Percentiles rank a stretch among this genome's conserved stretches.
phyloP scores from a whole-genome alignment of 53 echinoderm and acorn worm species.

The Astropecten irregularis region DNA sequence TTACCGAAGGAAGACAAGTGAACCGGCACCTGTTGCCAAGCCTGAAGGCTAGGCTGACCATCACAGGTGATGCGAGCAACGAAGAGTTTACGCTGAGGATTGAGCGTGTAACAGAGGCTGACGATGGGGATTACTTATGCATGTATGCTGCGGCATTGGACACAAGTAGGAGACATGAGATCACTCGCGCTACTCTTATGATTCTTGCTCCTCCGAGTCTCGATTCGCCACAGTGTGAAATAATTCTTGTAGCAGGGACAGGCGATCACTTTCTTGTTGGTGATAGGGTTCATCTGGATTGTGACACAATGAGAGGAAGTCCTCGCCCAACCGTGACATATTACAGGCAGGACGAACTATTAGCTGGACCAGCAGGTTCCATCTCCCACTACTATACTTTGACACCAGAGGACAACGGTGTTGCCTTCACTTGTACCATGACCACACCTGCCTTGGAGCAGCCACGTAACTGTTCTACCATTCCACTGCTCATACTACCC shows the following conservation, averaged over 20 bases:
- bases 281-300: background rate
- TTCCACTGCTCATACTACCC: slow-evolving; percentile 30
- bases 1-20: too few relatives aligned
- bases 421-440: slow-evolving; percentile 35
- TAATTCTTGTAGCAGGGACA: too few relatives aligned
- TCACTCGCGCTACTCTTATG: background rate
- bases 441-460: slow-evolving; percentile 19
- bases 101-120: background rate
- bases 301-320: background rate
- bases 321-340: background rate
- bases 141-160: background rate
- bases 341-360: background rate
- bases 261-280: too few relatives aligned
- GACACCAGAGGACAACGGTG: slow-evolving; percentile 30
- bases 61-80: background rate
- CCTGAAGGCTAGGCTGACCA: slow-evolving; percentile 10
- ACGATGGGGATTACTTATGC: background rate
- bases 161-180: background rate
- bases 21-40: too few relatives aligned
- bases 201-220: background rate
- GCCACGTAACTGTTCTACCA: slow-evolving; percentile 15
- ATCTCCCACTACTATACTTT: background rate
- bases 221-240: background rate
- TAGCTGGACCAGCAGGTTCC: background rate
- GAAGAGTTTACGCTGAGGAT: slow-evolving; percentile 21